A percentile compares a stretch with the other conserved stretches of the same genome.
Conservation (phyloP, 2,888 invertebrate species). For the Augochlorella aurata region DNA sequence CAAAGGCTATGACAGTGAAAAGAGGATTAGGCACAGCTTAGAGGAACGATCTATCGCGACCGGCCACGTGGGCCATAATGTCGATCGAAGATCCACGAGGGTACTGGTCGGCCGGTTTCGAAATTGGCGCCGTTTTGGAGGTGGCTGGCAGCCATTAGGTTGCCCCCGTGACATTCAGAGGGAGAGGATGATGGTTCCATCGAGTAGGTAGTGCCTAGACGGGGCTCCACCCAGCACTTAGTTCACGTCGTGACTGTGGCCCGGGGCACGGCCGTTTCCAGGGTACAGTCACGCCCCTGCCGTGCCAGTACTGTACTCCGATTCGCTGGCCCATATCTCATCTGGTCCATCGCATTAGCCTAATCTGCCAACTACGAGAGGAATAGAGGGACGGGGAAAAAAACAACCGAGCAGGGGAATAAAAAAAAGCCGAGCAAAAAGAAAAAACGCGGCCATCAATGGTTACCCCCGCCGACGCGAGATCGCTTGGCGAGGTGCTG, state of each 20-base stretch:
- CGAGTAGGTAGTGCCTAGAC: slow-evolving; percentile 81
- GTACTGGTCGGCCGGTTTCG: slow-evolving; percentile 53
- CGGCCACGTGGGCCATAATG: too few species aligned
- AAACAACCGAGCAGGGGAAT: slow-evolving; percentile 33
- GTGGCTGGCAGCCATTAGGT: slow-evolving; percentile 77
- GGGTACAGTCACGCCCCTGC: slow-evolving; percentile 84
- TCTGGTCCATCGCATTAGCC: slow-evolving; percentile 82
- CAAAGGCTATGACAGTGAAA: not conserved
- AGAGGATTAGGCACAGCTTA: not conserved
- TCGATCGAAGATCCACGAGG: slow-evolving; percentile 23
- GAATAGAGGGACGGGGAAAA: slow-evolving; percentile 55
- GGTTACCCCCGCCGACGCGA: slow-evolving; percentile 71
- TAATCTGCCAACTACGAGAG: slow-evolving; percentile 74
- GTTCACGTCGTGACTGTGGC: slow-evolving; percentile 83
- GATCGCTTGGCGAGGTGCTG: slow-evolving; percentile 79
- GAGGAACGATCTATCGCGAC: not conserved
- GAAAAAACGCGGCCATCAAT: slow-evolving; percentile 80
- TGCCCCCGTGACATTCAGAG: slow-evolving; percentile 65
- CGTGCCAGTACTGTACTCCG: slow-evolving; percentile 82
- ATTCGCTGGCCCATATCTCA: slow-evolving; percentile 82
- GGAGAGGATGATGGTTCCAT: slow-evolving; percentile 80
- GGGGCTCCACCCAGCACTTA: slow-evolving; percentile 83
- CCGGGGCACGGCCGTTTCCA: slow-evolving; percentile 84
- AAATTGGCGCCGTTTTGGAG: slow-evolving; percentile 71
- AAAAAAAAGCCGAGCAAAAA: slow-evolving; percentile 37